Base-by-base conservation (phyloP, 2,113 vertebrate genomes). In the Pelobates fuscus region DNA sequence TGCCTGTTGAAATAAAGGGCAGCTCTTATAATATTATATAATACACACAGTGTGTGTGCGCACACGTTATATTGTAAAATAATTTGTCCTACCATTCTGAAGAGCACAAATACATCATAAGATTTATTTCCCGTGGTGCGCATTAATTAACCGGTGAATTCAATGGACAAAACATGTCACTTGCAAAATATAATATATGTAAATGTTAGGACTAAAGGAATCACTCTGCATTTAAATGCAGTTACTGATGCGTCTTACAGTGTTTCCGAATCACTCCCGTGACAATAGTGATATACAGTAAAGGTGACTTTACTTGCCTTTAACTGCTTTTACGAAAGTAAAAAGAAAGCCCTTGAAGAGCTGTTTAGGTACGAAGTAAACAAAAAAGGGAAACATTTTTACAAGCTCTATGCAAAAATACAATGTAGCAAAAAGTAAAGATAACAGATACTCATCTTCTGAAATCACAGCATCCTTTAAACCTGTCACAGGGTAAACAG, bases 11-110 rank as follows among this genome's bases (percentile, higher is more conserved):
- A 6, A 37, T 10, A 10, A 5, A 37, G 32, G 32, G 10, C 32
- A 37, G 32, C 32, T 6, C 10, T 37, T 37, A 37, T 6, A 37
- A 37, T 10, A n/a, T n/a, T n/a, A 37, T 37, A 37, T 37, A 37
- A 37, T 37, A n/a, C n/a, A n/a, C n/a, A n/a, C n/a, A n/a, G n/a
- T n/a, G n/a, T n/a, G n/a, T n/a, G n/a, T n/a, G n/a, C n/a, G 32
- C 10, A 37, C 10, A 37, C 32, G 32, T 37, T 10, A 10, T 10
- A 7, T 26, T 26, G 57, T 2, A 30, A 2, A 75, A 17, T 78
- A 79, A 30, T 79, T 10, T 81, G 37, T 78, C 69, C 37, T 82
- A 67, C 27, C 62, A 70, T 12, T 3, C 67, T 79, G 5, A 69
- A 29, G 43, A 18, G 65, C 17, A 27, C 49, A 67, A 68, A 49